Percentiles rank a stretch among this genome's conserved stretches.
phyloP scores from a whole-genome alignment of 2,113 vertebrate species.

The Empidonax alnorum region DNA sequence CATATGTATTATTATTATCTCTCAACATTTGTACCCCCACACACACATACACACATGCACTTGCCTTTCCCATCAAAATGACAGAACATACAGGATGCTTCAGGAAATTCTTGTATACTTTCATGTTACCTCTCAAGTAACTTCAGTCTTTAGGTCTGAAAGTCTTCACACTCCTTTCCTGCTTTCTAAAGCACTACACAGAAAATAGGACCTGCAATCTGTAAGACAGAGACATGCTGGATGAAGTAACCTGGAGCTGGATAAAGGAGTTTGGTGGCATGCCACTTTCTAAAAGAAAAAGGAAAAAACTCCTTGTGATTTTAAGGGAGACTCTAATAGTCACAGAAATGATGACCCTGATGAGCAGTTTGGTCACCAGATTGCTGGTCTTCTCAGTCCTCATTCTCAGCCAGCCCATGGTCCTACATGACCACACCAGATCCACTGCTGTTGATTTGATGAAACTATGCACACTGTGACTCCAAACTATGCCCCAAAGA shows the following conservation, averaged over 20 bases:
- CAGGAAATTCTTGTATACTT: not conserved
- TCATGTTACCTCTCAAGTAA: not conserved
- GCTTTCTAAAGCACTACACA: not conserved
- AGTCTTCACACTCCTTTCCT: not conserved
- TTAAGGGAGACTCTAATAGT: not conserved
- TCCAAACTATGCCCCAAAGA: not conserved
- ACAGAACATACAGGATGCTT: not conserved
- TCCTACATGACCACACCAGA: not conserved
- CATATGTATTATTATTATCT: not conserved
- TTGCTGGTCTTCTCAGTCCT: not conserved
- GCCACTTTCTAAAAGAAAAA: not conserved
- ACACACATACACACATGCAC: too few relatives aligned
- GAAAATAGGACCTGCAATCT: fast-evolving
- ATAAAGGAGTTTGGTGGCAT: not conserved
- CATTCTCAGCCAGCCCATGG: fast-evolving
- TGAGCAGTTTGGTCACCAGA: not conserved
- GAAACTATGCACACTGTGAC: fast-evolving
- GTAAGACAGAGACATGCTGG: not conserved
- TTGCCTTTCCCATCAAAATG: not conserved
- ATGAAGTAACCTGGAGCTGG: fast-evolving
- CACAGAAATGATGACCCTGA: not conserved
- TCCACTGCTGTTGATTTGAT: not conserved
- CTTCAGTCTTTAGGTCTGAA: not conserved
- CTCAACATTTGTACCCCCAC: not conserved
- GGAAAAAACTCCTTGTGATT: not conserved